These are phyloP conservation scores for Lucifuga dentata DNA, from an alignment of 2,113 vertebrate species.

Conservation along the genomic window DNA sequence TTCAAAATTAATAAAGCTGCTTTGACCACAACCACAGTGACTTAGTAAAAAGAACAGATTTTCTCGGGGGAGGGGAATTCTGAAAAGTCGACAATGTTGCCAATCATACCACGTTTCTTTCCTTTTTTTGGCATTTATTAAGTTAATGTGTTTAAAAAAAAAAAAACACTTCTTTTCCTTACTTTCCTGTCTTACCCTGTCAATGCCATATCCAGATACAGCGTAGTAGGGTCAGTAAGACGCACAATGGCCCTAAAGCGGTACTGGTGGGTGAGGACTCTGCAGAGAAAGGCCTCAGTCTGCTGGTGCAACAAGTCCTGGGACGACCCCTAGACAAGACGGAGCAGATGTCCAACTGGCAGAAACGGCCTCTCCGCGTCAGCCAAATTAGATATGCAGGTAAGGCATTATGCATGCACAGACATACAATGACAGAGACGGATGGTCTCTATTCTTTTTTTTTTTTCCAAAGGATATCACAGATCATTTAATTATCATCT, in stretches of 20 bases:
- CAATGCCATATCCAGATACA: constrained; percentile 72
- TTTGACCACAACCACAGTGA: not conserved
- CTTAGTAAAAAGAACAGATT: too few relatives aligned
- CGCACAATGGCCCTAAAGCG: constrained; percentile 41
- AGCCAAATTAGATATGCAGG: constrained; percentile 90
- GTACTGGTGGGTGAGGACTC: constrained; percentile 62
- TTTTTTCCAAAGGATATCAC: constrained; percentile 38
- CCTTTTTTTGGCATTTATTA: too few relatives aligned
- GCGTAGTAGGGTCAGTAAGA: constrained; percentile 23
- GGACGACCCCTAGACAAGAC: constrained; percentile 89
- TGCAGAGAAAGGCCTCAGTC: constrained; percentile 87
- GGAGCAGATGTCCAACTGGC: constrained; percentile 92
- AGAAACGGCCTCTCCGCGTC: constrained; percentile 85
- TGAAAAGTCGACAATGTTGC: too few relatives aligned
- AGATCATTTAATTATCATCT: constrained; percentile 52
- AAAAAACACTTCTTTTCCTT: too few relatives aligned
- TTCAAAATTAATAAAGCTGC: not conserved
- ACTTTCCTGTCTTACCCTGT: not conserved
- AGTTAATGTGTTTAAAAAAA: too few relatives aligned
- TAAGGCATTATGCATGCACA: constrained; percentile 57
- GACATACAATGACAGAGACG: constrained; percentile 54
- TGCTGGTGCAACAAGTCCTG: constrained; percentile 87
- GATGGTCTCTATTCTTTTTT: constrained; percentile 43
- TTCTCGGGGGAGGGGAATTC: not conserved
- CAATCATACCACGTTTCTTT: too few relatives aligned